Base-by-base conservation (phyloP, 2,888 invertebrate genomes). In the Yponomeuta malinellus region DNA sequence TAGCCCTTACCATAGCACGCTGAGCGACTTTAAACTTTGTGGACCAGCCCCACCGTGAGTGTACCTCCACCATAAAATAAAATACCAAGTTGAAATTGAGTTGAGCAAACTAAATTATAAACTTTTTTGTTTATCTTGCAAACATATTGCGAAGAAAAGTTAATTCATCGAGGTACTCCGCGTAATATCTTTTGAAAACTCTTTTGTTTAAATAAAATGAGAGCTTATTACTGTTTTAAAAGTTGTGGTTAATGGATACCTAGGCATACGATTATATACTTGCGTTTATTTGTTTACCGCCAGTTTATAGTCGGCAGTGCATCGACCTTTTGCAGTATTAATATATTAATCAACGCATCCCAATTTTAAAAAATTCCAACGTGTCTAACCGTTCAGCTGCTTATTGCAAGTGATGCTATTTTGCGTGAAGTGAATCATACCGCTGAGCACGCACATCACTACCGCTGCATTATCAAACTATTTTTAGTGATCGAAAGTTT, bases 401-500 rank as follows among this genome's bases (percentile, higher is more conserved):
- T 33, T 33, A 33, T 33, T 33, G 33, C 33, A 2, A 33, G 33
- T 33, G 23, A 23, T 23, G 23, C 33, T 52, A 52, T 52, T 64
- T 23, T 2, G 64, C 64, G 64, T 23, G 64, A 64, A 29, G 10
- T 64, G 23, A 63, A 4, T 43, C 43, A 63, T 63, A 15, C n/a
- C 10, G 29, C n/a, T 10, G n/a, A 33, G 9, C 48, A 52, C 52
- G 68, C 52, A 29, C 68, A 68, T 68, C 52, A 48, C 52, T 68
- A 68, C 52, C 1, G 37, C 52, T 70, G 37, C 33, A 63, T n/a
- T 63, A 63, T 63, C 63, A 63, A 63, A 70, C 23, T 63, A 63
- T 63, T 43, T 72, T 73, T 31, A 73, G 71, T 69, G 72, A 72
- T 72, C 73, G 70, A 63, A 71, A 72, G 65, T 71, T 72, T 70